Evolutionary conservation across 2,888 invertebrate genomes (phyloP).

Genomic region (Tanypteryx hageni): DNA sequence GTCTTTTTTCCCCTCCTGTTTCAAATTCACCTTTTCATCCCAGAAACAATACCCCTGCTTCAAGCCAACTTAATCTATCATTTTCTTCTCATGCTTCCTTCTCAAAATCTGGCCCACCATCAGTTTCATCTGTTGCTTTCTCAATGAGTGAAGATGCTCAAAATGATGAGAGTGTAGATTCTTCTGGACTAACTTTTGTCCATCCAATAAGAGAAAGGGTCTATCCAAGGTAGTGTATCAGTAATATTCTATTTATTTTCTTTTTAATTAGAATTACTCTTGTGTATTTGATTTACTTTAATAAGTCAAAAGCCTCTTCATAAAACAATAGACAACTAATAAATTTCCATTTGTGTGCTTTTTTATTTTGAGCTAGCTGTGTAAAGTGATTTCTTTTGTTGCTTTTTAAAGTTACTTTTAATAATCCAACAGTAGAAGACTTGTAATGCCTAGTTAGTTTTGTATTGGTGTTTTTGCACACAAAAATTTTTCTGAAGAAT

Average conservation of each 20-base stretch:
- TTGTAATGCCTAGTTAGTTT: background rate
- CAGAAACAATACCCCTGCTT: conserved; percentile 52
- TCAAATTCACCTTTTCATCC: conserved; percentile 51
- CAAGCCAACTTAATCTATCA: conserved; percentile 25
- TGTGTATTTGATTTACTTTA: background rate
- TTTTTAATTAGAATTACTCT: background rate
- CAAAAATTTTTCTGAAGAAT: background rate
- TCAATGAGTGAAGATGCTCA: conserved; percentile 35
- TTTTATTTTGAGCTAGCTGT: background rate
- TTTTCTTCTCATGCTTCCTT: conserved; percentile 48
- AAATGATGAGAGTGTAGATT: background rate
- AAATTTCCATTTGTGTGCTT: background rate
- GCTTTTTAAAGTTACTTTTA: background rate
- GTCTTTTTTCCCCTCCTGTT: background rate
- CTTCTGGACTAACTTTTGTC: conserved; percentile 22
- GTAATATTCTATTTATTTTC: background rate
- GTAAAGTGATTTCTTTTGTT: background rate
- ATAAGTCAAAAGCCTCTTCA: background rate
- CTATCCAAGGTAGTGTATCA: conserved; percentile 2
- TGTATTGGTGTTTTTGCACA: background rate
- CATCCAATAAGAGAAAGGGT: conserved; percentile 27
- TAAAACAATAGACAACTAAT: background rate
- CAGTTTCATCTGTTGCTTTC: conserved; percentile 13
- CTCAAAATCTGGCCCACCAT: conserved; percentile 37
- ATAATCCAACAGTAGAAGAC: background rate